Percentiles rank a stretch among this genome's conserved stretches.
These are phyloP conservation scores for Drosophila peninsularis DNA, from an alignment of 2,888 invertebrate genomes.

Conservation along the genomic window DNA sequence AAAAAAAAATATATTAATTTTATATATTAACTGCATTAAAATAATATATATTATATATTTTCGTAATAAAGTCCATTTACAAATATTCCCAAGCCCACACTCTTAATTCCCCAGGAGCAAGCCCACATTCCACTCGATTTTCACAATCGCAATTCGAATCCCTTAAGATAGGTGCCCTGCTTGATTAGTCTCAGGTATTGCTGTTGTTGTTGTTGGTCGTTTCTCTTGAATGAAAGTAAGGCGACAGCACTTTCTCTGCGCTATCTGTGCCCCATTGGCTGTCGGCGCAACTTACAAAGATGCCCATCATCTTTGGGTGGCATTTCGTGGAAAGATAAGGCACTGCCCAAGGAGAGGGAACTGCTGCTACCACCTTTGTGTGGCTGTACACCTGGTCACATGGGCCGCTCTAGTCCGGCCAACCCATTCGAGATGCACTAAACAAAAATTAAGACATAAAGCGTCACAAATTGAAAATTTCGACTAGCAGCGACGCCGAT, in stretches of 20 bases:
- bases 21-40: no score
- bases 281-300: conserved; percentile 58
- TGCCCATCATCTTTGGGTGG: conserved; percentile 68
- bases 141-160: conserved; percentile 24
- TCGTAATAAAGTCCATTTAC: neutral
- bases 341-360: conserved; percentile 18
- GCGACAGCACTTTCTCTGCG: conserved; percentile 51
- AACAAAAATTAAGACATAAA: conserved; percentile 81
- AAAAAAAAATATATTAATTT: no score
- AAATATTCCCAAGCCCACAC: neutral
- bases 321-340: conserved; percentile 74
- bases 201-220: conserved; percentile 17
- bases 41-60: neutral
- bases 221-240: conserved; percentile 72
- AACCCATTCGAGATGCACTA: conserved; percentile 48
- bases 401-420: conserved; percentile 37
- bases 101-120: neutral
- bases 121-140: neutral
- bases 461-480: conserved; percentile 83
- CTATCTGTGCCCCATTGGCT: conserved; percentile 26
- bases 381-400: conserved; percentile 31
- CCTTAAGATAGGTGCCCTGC: conserved; percentile 11
- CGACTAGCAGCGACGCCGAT: conserved; percentile 55
- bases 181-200: conserved; percentile 7
- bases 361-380: neutral